These are phyloP conservation scores for Clanis bilineata DNA, from an alignment of 2,888 invertebrate genomes.

Conservation along the genomic window DNA sequence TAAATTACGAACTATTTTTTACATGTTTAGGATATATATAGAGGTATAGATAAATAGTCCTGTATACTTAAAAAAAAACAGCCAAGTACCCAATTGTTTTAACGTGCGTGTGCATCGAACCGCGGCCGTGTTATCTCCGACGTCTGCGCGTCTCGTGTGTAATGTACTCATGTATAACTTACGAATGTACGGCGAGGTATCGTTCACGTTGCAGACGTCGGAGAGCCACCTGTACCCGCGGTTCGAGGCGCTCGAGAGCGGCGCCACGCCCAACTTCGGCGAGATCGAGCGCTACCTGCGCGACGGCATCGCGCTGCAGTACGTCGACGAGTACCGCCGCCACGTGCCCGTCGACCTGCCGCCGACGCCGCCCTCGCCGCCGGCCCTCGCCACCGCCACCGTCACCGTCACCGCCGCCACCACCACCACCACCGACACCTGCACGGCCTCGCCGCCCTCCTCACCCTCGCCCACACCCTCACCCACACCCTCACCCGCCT, in stretches of 20 bases:
- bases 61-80: too few relatives aligned
- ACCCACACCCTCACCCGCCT: not conserved
- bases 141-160: not conserved
- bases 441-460: conserved; percentile 11
- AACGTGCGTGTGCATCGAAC: not conserved
- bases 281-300: conserved; percentile 65
- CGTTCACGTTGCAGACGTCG: conserved; percentile 54
- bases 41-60: too few relatives aligned
- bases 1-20: too few relatives aligned
- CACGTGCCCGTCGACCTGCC: conserved; percentile 58
- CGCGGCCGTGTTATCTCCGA: not conserved
- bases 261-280: conserved; percentile 66
- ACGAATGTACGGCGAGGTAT: not conserved
- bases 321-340: conserved; percentile 61
- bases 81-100: too few relatives aligned
- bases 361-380: conserved; percentile 19
- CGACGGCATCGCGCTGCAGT: conserved; percentile 69
- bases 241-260: conserved; percentile 78
- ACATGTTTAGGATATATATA: too few relatives aligned
- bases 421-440: not conserved
- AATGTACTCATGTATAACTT: not conserved
- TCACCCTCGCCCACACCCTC: not conserved
- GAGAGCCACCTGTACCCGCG: conserved; percentile 76
- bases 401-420: conserved; percentile 4
- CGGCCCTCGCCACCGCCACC: conserved; percentile 14